Evolutionary conservation across 1,140 invertebrate species (phyloP).

Genomic region (Musca domestica): DNA sequence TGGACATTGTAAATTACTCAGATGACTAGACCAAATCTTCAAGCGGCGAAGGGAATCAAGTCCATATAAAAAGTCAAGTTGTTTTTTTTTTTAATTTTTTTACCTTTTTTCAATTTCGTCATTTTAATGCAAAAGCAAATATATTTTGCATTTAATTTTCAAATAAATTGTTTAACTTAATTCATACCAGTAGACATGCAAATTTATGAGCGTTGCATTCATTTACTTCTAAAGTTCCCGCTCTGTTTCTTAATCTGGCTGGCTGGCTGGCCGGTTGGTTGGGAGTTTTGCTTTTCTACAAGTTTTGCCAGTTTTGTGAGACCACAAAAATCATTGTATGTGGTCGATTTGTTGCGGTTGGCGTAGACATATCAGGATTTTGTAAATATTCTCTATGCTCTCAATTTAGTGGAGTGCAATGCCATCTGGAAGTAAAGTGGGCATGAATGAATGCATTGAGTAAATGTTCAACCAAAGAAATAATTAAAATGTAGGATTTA

Average conservation of each 20-base stretch:
- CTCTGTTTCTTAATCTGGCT: slow-evolving; percentile 8
- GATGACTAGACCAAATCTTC: too few species aligned
- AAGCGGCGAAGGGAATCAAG: background rate
- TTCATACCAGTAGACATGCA: slow-evolving; percentile 16
- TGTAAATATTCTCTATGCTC: too few species aligned
- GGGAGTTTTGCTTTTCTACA: too few species aligned
- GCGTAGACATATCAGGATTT: too few species aligned
- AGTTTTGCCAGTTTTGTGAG: too few species aligned
- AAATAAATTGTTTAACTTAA: slow-evolving; percentile 25
- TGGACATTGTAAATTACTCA: too few species aligned
- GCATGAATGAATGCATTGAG: too few species aligned
- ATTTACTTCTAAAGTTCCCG: slow-evolving; percentile 7
- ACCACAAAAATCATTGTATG: background rate
- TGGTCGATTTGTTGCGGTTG: background rate
- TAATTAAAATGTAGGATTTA: too few species aligned
- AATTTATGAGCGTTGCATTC: slow-evolving; percentile 16
- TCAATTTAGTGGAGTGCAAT: too few species aligned
- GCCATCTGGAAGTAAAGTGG: too few species aligned
- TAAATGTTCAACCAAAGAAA: too few species aligned
- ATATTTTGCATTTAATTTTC: slow-evolving; percentile 24
- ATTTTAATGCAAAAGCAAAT: background rate
- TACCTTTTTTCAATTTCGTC: slow-evolving; percentile 1
- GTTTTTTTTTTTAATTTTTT: background rate
- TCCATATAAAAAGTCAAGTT: background rate
- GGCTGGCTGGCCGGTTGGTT: background rate